Evolutionary conservation across 1,140 invertebrate genomes (phyloP), one percentile per base, ranked within the genome.

Genomic region (Zophobas atratus): DNA sequence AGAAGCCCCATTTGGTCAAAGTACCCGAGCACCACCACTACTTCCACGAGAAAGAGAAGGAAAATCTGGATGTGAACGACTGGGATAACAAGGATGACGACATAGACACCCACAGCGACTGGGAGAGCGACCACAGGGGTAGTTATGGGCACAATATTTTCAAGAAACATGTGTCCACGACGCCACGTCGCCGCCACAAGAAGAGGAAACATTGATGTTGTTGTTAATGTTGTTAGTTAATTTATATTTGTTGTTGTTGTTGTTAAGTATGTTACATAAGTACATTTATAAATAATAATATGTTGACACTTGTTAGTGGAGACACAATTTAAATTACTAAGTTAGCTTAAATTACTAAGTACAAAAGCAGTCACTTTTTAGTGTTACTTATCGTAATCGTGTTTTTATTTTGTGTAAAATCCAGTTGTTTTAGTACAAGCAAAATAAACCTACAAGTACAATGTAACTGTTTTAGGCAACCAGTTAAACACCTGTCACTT

Each of bases 11-110:
- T 32, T n/a, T 75, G 35, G 56, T 82, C 51, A 82, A 82, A 70
- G 78, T 85, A 3, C 82, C 82, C 4, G 80, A 82, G 70, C 81
- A 80, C 51, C 81, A 82, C 53, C 81, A 82, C 55, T 78, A 82
- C 43, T 77, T 78, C 63, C 81, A 81, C 70, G 80, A 82, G 39
- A 76, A 79, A 39, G 73, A 75, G 38, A 81, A 79, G 41, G 75
- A 76, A 34, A 56, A 72, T 32, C 48, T 43, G 8, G 70, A 72
- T 36, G n/a, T 39, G 36, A 34, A 72, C 70, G 46, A 35, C 48
- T 56, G 20, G 20, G 39, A 53, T 35, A 5, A 49, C 4, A 79
- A 81, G 49, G 39, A 76, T 1, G 80, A 81, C 2, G 70, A 81
- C 53, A 36, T 36, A 5, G 43, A 63, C 35, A 1, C 51, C 0